Evolutionary conservation across 1,140 invertebrate species (phyloP), one percentile per base, ranked within the genome.

Genomic region (Goniozus legneri): DNA sequence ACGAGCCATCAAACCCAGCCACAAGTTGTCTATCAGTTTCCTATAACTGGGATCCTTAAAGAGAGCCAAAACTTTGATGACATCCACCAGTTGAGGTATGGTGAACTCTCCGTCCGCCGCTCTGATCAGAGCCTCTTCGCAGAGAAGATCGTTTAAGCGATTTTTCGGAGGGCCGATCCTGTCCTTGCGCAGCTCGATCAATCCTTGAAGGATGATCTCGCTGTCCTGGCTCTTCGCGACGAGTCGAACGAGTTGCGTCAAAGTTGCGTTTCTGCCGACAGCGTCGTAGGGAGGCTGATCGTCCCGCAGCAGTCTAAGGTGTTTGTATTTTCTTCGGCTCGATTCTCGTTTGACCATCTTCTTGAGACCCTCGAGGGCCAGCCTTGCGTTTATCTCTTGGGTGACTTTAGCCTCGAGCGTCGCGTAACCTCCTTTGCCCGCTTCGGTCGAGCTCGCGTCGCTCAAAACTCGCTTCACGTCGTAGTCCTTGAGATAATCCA

Each of bases 1-100:
- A 47, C 75, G 78, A 7, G 78, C 77, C 22, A 79, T 68, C 41
- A 89, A 79, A 20, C 84, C 84, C 51, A 81, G 67, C 86, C 86
- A 89, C n/a, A 88, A 58, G 60, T 81, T 80, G 50, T 88, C 84
- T 37, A 85, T 72, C 10, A 71, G 68, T 21, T 78, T 70, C 37
- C 62, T 60, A 65, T 78, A 80, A 39, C 75, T 75, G 3, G 65
- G 24, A 53, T 77, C 65, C 42, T 62, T 61, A 45, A 68, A 79
- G 50, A 44, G 52, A 40, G 37, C 60, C 24, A 64, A 55, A 41
- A 71, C 60, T 35, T 66, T 62, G 18, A 82, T 71, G 43, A 83
- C 75, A 44, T 81, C 70, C 62, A 83, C 83, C 15, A 87, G 62
- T 54, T 88, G 82, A 13, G 71, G 58, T n/a, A 89, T 55, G 14